phyloP scores from a whole-genome alignment of 2,113 vertebrate species.

The Apteryx mantelli region DNA sequence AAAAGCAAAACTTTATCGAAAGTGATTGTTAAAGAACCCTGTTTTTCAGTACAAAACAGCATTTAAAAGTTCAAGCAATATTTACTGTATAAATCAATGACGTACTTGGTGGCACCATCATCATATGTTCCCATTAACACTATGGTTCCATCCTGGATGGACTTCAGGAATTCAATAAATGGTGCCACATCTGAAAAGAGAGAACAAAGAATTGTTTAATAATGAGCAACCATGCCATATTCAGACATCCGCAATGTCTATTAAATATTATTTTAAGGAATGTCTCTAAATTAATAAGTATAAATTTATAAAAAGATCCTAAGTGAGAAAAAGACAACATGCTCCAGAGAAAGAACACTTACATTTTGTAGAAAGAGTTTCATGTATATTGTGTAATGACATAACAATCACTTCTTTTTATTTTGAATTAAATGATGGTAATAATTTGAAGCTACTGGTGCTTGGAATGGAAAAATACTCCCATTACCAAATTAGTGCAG shows the following conservation, averaged over 20 bases:
- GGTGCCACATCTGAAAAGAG: constrained; percentile 85
- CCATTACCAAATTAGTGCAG: neutral
- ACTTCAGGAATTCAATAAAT: constrained; percentile 90
- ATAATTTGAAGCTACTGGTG: neutral
- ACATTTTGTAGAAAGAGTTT: neutral
- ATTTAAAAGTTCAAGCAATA: neutral
- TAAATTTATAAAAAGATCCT: neutral
- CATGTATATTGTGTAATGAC: neutral
- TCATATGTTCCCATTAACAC: constrained; percentile 96
- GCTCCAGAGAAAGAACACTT: neutral
- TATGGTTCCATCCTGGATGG: constrained; percentile 88
- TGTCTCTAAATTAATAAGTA: neutral
- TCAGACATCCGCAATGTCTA: neutral
- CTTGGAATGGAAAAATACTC: neutral
- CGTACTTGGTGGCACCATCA: constrained; percentile 93
- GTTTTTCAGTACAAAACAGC: neutral
- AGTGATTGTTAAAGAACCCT: neutral
- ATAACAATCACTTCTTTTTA: neutral
- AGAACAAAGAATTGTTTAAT: neutral
- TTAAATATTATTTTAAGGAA: too few species aligned
- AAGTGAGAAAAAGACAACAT: neutral
- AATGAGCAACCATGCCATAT: neutral
- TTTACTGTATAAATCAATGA: neutral
- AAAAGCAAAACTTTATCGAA: neutral
- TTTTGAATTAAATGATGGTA: neutral